Evolutionary conservation across 1,140 invertebrate species (phyloP).

Genomic region (Aphelenchoides besseyi): DNA sequence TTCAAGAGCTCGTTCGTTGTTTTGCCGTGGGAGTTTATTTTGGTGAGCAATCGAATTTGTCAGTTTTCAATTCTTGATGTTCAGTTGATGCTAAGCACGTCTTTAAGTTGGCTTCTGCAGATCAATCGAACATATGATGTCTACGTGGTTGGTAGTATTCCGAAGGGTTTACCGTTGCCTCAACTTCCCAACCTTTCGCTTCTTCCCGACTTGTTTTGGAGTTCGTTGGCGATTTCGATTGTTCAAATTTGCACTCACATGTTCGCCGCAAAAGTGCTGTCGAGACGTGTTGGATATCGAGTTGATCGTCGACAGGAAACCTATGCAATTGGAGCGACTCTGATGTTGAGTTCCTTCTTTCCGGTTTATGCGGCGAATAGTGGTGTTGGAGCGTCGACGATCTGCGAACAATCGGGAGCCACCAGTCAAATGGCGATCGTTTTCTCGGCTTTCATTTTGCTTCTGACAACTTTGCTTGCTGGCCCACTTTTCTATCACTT

Average conservation of each 20-base stretch:
- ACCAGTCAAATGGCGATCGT: background rate
- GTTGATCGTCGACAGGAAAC: constrained; percentile 37
- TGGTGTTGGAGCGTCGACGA: constrained; percentile 29
- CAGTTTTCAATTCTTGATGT: too few species aligned
- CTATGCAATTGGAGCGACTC: constrained; percentile 32
- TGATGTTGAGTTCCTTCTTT: constrained; percentile 29
- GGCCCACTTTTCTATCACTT: constrained; percentile 2
- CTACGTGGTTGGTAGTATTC: background rate
- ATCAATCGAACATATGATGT: background rate
- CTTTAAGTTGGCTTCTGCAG: background rate
- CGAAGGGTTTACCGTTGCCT: constrained; percentile 21
- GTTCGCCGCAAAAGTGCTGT: constrained; percentile 28
- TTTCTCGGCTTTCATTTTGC: constrained; percentile 22
- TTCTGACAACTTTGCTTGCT: background rate
- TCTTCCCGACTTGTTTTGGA: constrained; percentile 19
- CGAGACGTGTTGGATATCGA: constrained; percentile 24
- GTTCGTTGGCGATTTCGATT: constrained; percentile 34
- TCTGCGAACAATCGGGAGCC: constrained; percentile 34
- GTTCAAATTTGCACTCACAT: constrained; percentile 31
- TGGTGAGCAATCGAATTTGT: background rate
- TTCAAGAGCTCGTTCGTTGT: background rate
- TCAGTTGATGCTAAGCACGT: background rate
- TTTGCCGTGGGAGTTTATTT: constrained; percentile 9
- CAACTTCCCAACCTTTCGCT: constrained; percentile 22
- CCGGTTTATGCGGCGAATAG: constrained; percentile 41